Conservation (phyloP, 2,888 invertebrate genomes). For the Protodeltote pygarga region DNA sequence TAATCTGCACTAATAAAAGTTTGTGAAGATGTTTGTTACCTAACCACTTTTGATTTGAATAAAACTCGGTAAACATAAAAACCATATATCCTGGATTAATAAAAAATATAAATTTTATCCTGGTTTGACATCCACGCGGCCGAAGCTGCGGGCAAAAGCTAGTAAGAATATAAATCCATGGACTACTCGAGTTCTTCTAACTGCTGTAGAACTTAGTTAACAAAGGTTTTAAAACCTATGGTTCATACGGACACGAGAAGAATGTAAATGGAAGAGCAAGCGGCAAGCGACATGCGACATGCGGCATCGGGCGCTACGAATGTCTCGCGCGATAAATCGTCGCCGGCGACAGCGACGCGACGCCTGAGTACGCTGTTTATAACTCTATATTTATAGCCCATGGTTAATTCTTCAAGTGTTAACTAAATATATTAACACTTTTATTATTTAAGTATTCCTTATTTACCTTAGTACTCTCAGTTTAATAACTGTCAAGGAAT, state of each 20-base stretch:
- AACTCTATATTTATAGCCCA: conserved; percentile 54
- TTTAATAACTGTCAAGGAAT: background rate
- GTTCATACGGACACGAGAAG: conserved; percentile 49
- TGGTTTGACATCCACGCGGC: too few species aligned
- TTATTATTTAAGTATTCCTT: background rate
- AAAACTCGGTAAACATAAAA: too few species aligned
- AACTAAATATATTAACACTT: conserved; percentile 16
- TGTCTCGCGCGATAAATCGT: conserved; percentile 58
- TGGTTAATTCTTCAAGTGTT: conserved; percentile 29
- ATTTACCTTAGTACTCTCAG: background rate
- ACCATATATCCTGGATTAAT: too few species aligned
- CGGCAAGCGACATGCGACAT: conserved; percentile 8
- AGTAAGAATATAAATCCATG: conserved; percentile 41
- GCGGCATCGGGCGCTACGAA: conserved; percentile 31
- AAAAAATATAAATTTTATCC: too few species aligned
- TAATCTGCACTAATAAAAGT: too few species aligned
- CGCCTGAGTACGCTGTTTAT: conserved; percentile 52
- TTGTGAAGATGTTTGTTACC: too few species aligned
- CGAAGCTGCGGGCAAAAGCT: too few species aligned
- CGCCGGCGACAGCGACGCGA: conserved; percentile 47
- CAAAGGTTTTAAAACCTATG: conserved; percentile 38
- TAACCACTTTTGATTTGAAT: too few species aligned
- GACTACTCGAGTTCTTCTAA: conserved; percentile 34
- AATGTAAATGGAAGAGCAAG: conserved; percentile 58
- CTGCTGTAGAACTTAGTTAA: conserved; percentile 29